phyloP scores from a whole-genome alignment of 2,797 vertebrate genomes.

The Syngnathus acus region DNA sequence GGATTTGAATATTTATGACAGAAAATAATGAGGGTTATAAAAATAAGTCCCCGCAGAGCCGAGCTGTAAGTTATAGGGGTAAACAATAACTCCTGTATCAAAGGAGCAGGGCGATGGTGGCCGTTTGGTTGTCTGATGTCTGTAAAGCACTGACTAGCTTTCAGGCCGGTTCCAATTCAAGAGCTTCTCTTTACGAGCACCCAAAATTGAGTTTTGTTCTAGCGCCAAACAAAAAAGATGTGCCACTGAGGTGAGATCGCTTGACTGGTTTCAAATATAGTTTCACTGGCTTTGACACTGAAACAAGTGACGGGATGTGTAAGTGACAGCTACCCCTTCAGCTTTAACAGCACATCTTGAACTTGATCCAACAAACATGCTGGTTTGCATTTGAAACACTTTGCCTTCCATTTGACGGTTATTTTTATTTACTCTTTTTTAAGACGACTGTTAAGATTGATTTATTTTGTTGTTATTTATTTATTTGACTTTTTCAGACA shows the following conservation, averaged over 20 bases:
- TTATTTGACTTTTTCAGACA: not conserved
- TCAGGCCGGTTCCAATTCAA: conserved; percentile 29
- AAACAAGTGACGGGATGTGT: conserved; percentile 47
- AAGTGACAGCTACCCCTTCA: conserved; percentile 36
- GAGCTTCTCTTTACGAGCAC: conserved; percentile 13
- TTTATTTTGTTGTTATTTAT: not conserved
- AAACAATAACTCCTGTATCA: conserved; percentile 69
- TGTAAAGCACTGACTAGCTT: conserved; percentile 31
- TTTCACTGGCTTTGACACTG: conserved; percentile 43
- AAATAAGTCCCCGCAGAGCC: conserved; percentile 70
- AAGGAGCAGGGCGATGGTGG: conserved; percentile 57
- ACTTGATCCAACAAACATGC: conserved; percentile 45
- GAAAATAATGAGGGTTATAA: conserved; percentile 97
- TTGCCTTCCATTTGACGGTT: conserved; percentile 47
- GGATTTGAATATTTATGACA: conserved; percentile 99
- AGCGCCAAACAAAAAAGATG: conserved; percentile 10
- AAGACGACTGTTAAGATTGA: conserved; percentile 24
- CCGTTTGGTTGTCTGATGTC: conserved; percentile 54
- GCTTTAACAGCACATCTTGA: conserved; percentile 27
- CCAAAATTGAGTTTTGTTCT: conserved; percentile 7
- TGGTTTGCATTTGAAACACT: conserved; percentile 62
- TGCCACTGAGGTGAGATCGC: conserved; percentile 43
- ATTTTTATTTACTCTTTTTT: conserved; percentile 9
- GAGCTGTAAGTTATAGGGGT: conserved; percentile 66
- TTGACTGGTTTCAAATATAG: conserved; percentile 59